These are phyloP conservation scores for Anarsia innoxiella DNA, from an alignment of 2,888 invertebrate species.

Conservation along the genomic window DNA sequence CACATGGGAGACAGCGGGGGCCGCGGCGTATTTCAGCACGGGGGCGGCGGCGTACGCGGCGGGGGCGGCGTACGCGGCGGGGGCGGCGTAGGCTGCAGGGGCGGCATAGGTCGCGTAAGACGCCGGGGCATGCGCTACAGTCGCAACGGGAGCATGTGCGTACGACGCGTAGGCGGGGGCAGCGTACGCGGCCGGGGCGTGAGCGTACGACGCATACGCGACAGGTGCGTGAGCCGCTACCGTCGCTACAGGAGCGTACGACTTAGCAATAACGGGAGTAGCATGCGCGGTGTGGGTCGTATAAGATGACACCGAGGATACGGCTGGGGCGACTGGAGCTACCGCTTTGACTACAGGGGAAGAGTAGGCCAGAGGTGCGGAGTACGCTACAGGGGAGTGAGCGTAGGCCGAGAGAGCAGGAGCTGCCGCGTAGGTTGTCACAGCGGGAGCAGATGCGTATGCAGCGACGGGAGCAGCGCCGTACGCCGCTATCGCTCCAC, in stretches of 20 bases:
- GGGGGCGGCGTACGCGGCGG: constrained; percentile 25
- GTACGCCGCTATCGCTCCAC: constrained; percentile 25
- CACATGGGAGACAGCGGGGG: constrained; percentile 76
- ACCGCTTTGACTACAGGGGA: constrained; percentile 21
- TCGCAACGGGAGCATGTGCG: constrained; percentile 21
- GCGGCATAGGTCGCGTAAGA: constrained; percentile 28
- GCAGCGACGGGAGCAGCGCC: constrained; percentile 31
- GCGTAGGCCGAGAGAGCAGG: constrained; percentile 26
- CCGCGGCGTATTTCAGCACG: constrained; percentile 62
- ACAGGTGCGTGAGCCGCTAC: constrained; percentile 28
- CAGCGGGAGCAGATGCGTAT: constrained; percentile 34
- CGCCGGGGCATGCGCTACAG: constrained; percentile 26
- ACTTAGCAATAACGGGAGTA: constrained; percentile 24
- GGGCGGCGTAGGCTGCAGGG: constrained; percentile 33
- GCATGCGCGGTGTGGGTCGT: constrained; percentile 28
- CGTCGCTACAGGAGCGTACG: constrained; percentile 33
- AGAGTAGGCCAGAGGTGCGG: constrained; percentile 31
- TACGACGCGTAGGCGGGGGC: constrained; percentile 21
- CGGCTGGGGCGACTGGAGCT: constrained; percentile 33
- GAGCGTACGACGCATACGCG: constrained; percentile 24
- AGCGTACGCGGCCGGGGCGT: constrained; percentile 21
- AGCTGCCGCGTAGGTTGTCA: constrained; percentile 26
- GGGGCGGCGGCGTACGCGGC: constrained; percentile 22
- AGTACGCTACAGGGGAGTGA: constrained; percentile 23
- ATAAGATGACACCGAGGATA: constrained; percentile 32